Base-by-base conservation (phyloP, 2,113 vertebrate species). In the Chaetodon trifascialis region DNA sequence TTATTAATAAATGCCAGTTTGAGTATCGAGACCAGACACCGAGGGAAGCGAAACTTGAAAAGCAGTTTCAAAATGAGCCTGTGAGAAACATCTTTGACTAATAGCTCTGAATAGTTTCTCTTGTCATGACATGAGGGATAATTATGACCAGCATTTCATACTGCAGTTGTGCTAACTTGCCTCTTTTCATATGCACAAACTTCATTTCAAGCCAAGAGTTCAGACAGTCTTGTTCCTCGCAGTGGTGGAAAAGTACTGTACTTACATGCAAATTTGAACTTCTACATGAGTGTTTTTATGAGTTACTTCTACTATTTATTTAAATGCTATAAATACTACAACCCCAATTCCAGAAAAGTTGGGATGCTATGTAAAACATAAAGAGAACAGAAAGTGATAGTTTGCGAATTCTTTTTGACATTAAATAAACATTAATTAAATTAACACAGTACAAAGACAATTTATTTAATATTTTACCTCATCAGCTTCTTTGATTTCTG, bases 121-220 rank as follows among this genome's bases (percentile, higher is more conserved):
- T 9, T 71, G 65, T 82, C 11, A 0, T 8, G 30, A 76, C 64
- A 62, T 19, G 55, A 59, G 1, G 1, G 2, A 70, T 63, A 17
- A 51, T 51, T n/a, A 51, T 56, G 5, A 49, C 0, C 10, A n/a
- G 2, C 21, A 30, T 21, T 40, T 63, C 21, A 46, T 4, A 19
- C 21, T 55, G 38, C 15, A 21, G 25, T 49, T 80, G 60, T 73
- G 11, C 40, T 49, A 81, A 81, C 44, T 8, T 59, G n/a, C 59
- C 23, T 30, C 15, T 3, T 51, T 64, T 44, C 7, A 30, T 21
- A 15, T 65, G n/a, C 4, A 21, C 12, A 60, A 49, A 52, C 72
- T 17, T 62, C 3, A 38, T 10, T 23, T 69, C 7, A 76, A 63
- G 64, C 72, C 25, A 63, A 55, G 12, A 40, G 1, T 56, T 12